A percentile compares a stretch with the other conserved stretches of the same genome.
Evolutionary conservation across 2,888 invertebrate genomes (phyloP).

Genomic region (Sylvicola cinctus): DNA sequence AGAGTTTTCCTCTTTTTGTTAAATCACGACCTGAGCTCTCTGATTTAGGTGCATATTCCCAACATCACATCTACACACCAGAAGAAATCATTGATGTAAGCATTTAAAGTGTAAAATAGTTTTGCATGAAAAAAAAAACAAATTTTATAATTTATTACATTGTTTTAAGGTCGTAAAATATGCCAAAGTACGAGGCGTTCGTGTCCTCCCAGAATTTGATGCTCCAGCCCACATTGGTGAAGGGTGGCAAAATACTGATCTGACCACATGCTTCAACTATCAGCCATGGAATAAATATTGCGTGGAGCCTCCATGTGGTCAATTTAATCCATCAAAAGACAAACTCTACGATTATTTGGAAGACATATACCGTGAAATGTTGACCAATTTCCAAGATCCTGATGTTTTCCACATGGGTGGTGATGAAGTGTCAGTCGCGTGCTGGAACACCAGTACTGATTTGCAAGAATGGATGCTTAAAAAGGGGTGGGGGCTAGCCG

Average conservation of each 20-base stretch:
- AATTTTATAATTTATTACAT: background rate
- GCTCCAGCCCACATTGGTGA: constrained; percentile 80
- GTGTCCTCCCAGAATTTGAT: constrained; percentile 81
- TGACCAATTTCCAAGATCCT: constrained; percentile 27
- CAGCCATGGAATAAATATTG: constrained; percentile 51
- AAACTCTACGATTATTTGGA: constrained; percentile 44
- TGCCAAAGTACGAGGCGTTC: constrained; percentile 53
- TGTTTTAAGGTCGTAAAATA: constrained; percentile 32
- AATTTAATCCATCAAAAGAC: constrained; percentile 52
- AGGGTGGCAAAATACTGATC: constrained; percentile 55
- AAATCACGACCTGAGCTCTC: constrained; percentile 48
- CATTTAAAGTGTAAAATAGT: constrained; percentile 14
- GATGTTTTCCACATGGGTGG: constrained; percentile 81
- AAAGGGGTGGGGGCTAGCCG: constrained; percentile 37
- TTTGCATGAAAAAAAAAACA: background rate
- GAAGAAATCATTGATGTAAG: constrained; percentile 30
- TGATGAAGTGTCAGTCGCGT: constrained; percentile 46
- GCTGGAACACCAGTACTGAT: constrained; percentile 53
- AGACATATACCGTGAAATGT: constrained; percentile 57
- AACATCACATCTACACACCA: constrained; percentile 42
- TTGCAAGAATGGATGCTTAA: constrained; percentile 48
- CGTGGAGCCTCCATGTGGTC: constrained; percentile 73
- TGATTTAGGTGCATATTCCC: constrained; percentile 58
- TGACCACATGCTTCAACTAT: constrained; percentile 48
- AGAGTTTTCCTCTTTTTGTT: constrained; percentile 78